Conservation (phyloP, 2,888 invertebrate genomes). For the Macrophya annulata region DNA sequence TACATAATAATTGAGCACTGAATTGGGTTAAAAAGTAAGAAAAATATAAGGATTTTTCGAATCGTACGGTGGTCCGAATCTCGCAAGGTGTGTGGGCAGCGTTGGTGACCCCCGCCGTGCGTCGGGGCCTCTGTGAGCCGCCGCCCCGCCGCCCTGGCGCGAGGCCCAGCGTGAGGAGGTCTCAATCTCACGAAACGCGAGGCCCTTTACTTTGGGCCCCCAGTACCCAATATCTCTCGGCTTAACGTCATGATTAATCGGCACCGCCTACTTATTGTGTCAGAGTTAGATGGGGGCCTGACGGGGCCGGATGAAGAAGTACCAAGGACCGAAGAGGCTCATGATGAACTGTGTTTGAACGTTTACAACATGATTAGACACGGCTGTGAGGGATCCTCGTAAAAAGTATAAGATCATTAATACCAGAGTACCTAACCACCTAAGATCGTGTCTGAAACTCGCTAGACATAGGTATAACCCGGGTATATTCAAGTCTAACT, state of each 20-base stretch:
- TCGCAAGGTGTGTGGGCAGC: slow-evolving; percentile 69
- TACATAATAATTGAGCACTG: slow-evolving; percentile 20
- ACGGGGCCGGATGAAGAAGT: slow-evolving; percentile 60
- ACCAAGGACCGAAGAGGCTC: slow-evolving; percentile 31
- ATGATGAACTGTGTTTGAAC: slow-evolving; percentile 45
- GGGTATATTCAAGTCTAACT: slow-evolving; percentile 7
- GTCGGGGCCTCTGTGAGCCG: slow-evolving; percentile 56
- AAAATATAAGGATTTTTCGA: not conserved
- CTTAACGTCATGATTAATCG: slow-evolving; percentile 74
- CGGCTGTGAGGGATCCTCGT: slow-evolving; percentile 26
- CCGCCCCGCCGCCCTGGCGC: slow-evolving; percentile 65
- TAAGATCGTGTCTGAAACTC: not conserved
- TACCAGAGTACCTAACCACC: slow-evolving; percentile 2
- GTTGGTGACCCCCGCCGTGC: slow-evolving; percentile 67
- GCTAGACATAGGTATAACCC: not conserved
- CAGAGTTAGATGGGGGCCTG: slow-evolving; percentile 69
- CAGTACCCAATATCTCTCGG: slow-evolving; percentile 63
- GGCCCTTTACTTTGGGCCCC: slow-evolving; percentile 36
- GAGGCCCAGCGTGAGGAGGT: slow-evolving; percentile 74
- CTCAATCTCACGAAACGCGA: slow-evolving; percentile 70
- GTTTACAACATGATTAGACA: slow-evolving; percentile 50
- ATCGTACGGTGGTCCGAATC: slow-evolving; percentile 52
- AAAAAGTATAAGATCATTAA: slow-evolving; percentile 44
- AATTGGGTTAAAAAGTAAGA: not conserved
- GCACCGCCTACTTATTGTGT: slow-evolving; percentile 75